phyloP scores from a whole-genome alignment of 2,888 invertebrate species.

The Coremacera marginata region DNA sequence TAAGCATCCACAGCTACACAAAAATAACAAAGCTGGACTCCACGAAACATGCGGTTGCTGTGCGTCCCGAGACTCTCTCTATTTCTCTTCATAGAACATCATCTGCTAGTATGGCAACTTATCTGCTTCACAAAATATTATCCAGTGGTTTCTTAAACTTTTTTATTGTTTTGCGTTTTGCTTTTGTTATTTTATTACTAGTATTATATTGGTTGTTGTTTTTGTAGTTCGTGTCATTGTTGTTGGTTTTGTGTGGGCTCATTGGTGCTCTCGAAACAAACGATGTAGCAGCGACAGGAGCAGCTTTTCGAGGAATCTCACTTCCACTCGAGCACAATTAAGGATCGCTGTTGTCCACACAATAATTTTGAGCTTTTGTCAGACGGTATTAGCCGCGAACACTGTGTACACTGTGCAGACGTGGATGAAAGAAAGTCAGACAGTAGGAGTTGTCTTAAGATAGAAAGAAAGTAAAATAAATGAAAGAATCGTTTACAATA shows the following conservation, averaged over 20 bases:
- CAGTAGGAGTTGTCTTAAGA: not conserved
- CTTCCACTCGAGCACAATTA: constrained; percentile 14
- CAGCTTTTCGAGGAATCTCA: not conserved
- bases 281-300: not conserved
- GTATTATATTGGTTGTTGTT: not conserved
- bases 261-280: not conserved
- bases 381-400: not conserved
- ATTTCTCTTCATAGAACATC: too few relatives aligned
- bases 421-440: not conserved
- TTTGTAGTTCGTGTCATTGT: not conserved
- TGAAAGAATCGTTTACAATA: not conserved
- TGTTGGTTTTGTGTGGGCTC: not conserved
- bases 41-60: too few relatives aligned
- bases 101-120: not conserved
- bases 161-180: constrained; percentile 10
- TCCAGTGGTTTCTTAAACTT: constrained; percentile 5
- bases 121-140: not conserved
- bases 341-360: not conserved
- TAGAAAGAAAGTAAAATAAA: too few relatives aligned
- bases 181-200: not conserved
- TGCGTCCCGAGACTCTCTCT: too few relatives aligned
- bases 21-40: too few relatives aligned
- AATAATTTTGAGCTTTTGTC: not conserved
- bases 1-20: too few relatives aligned
- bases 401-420: not conserved